Conservation (phyloP, 2,797 vertebrate genomes). For the Nyctibius grandis region DNA sequence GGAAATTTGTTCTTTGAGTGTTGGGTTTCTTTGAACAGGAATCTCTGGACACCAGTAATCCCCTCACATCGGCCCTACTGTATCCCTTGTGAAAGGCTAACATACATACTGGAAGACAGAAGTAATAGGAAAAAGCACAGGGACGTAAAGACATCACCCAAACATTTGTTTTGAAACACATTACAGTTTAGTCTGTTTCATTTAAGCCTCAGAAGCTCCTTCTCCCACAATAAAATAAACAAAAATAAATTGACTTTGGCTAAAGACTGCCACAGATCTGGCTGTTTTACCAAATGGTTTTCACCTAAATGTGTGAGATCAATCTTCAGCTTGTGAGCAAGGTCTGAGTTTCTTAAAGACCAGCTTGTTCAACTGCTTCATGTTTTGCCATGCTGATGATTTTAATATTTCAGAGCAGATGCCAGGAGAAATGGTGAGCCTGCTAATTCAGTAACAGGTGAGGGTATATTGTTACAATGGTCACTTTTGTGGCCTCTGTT, state of each 20-base stretch:
- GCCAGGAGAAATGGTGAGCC: constrained; percentile 8
- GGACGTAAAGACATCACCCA: neutral
- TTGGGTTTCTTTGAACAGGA: neutral
- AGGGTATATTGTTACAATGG: neutral
- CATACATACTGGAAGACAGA: neutral
- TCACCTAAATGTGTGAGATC: constrained; percentile 42
- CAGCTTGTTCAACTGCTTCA: constrained; percentile 28
- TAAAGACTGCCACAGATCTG: neutral
- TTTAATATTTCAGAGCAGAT: constrained; percentile 46
- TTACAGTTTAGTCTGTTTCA: constrained; percentile 2
- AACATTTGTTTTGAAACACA: constrained; percentile 9
- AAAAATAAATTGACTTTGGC: neutral
- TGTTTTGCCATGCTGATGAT: constrained; percentile 14
- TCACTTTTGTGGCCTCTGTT: constrained; percentile 22
- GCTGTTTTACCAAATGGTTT: neutral
- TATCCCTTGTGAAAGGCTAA: neutral
- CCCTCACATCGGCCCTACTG: neutral
- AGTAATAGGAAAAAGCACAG: neutral
- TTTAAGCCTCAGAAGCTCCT: neutral
- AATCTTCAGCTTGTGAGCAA: neutral
- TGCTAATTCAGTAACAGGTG: constrained; percentile 8
- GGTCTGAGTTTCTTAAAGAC: constrained; percentile 20
- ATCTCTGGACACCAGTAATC: neutral
- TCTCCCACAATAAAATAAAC: neutral
- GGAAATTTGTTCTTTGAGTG: neutral